phyloP scores from a whole-genome alignment of 2,113 vertebrate species.

The Notothenia coriiceps region DNA sequence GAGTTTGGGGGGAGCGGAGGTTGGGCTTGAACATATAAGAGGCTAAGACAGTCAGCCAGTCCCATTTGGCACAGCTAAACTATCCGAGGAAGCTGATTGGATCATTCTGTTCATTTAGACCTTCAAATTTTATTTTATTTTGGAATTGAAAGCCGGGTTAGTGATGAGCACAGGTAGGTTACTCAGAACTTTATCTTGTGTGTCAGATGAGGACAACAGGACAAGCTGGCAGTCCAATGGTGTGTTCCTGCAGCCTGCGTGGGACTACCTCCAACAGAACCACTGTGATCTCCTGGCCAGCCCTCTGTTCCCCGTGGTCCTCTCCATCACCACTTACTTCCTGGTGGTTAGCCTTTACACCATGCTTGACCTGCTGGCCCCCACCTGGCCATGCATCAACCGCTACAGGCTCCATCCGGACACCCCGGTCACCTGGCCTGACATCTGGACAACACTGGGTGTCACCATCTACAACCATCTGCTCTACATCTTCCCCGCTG shows the following conservation, averaged over 20 bases:
- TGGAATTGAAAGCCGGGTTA: conserved; percentile 18
- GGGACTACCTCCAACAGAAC: conserved; percentile 85
- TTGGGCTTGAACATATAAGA: conserved; percentile 83
- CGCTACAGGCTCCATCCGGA: conserved; percentile 83
- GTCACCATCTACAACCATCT: conserved; percentile 86
- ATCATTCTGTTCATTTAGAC: conserved; percentile 36
- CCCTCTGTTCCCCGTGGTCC: conserved; percentile 83
- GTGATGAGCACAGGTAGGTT: conserved; percentile 61
- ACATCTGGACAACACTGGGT: conserved; percentile 79
- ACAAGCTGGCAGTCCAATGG: conserved; percentile 65
- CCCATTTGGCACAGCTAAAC: conserved; percentile 76
- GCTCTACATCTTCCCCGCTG: conserved; percentile 85
- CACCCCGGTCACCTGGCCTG: conserved; percentile 73
- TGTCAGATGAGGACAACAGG: conserved; percentile 70
- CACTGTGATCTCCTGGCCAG: conserved; percentile 81
- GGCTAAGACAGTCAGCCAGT: conserved; percentile 69
- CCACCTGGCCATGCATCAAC: conserved; percentile 81
- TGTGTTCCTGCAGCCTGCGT: conserved; percentile 81
- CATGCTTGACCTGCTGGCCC: conserved; percentile 82
- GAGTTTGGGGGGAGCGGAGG: conserved; percentile 69
- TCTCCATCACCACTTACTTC: conserved; percentile 85
- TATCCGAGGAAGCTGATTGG: conserved; percentile 55
- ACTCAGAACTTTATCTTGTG: conserved; percentile 66
- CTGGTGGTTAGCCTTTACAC: conserved; percentile 82
- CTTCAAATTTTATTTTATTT: conserved; percentile 15